A percentile compares a stretch with the other conserved stretches of the same genome.
Conservation (phyloP, 2,888 invertebrate species). For the Cephus pygmeus region DNA sequence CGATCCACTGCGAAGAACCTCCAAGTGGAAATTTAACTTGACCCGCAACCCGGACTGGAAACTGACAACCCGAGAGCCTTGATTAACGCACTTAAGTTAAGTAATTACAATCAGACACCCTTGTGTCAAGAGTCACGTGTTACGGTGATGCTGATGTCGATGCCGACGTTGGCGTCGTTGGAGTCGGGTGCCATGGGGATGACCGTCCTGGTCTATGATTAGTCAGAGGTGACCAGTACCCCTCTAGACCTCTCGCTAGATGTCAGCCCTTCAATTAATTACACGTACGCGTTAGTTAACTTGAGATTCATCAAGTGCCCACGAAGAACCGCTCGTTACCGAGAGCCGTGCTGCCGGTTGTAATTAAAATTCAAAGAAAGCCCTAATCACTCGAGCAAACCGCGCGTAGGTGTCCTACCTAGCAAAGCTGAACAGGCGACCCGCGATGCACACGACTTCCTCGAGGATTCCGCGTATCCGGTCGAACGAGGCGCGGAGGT, state of each 20-base stretch:
- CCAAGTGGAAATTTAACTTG: too few species aligned
- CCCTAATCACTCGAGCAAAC: conserved; percentile 8
- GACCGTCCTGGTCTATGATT: conserved; percentile 60
- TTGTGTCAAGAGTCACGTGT: conserved; percentile 34
- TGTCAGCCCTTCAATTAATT: conserved; percentile 62
- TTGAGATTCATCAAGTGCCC: conserved; percentile 57
- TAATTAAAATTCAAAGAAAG: conserved; percentile 17
- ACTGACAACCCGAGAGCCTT: conserved; percentile 58
- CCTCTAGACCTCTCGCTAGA: conserved; percentile 37
- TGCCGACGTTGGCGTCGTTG: conserved; percentile 44
- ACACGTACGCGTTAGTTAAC: conserved; percentile 52
- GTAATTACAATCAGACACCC: conserved; percentile 66
- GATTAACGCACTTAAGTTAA: conserved; percentile 65
- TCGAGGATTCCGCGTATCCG: too few species aligned
- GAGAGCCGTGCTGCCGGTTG: conserved; percentile 20
- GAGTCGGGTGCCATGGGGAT: conserved; percentile 59
- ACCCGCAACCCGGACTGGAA: too few species aligned
- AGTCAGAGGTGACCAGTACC: conserved; percentile 58
- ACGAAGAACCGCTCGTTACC: conserved; percentile 48
- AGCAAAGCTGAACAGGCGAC: too few species aligned
- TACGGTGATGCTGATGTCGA: not conserved
- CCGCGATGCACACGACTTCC: too few species aligned
- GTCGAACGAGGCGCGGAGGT: too few species aligned
- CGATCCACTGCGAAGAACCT: too few species aligned
- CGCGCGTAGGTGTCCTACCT: too few species aligned